These are phyloP conservation scores for Gallinago solitaria DNA, from an alignment of 2,797 vertebrate species.

Conservation along the genomic window DNA sequence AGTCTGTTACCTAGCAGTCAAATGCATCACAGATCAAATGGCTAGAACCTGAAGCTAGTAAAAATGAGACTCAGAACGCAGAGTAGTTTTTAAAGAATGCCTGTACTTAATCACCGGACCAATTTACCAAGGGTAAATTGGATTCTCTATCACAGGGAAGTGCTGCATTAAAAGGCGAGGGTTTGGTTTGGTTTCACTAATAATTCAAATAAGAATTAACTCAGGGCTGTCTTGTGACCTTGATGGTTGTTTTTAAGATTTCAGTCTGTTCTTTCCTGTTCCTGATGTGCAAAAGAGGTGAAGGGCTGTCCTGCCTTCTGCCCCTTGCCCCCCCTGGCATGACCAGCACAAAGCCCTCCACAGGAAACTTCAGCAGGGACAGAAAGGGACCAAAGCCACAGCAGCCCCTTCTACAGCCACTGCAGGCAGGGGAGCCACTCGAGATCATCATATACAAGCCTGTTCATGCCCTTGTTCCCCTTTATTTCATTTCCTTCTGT, in stretches of 20 bases:
- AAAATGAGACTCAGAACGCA: background rate
- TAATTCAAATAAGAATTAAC: background rate
- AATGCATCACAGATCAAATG: background rate
- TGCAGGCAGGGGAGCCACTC: background rate
- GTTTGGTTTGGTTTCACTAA: background rate
- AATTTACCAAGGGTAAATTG: background rate
- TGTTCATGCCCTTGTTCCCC: background rate
- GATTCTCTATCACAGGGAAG: background rate
- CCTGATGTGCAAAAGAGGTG: fast-evolving
- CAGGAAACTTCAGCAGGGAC: background rate
- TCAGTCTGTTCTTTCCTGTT: background rate
- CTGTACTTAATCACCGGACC: background rate
- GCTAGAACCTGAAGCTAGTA: background rate
- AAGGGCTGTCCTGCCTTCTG: background rate
- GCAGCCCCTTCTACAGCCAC: background rate
- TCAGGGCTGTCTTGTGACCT: background rate
- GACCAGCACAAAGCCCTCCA: fast-evolving
- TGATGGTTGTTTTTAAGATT: background rate
- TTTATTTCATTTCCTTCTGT: background rate
- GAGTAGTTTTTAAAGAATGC: background rate
- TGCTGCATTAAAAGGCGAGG: background rate
- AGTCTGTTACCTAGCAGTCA: background rate
- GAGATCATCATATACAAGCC: fast-evolving
- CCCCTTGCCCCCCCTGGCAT: background rate
- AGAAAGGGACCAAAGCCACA: background rate